A percentile compares a stretch with the other conserved stretches of the same genome.
Conservation (phyloP, 2,797 vertebrate species). For the Oreochromis grahami region DNA sequence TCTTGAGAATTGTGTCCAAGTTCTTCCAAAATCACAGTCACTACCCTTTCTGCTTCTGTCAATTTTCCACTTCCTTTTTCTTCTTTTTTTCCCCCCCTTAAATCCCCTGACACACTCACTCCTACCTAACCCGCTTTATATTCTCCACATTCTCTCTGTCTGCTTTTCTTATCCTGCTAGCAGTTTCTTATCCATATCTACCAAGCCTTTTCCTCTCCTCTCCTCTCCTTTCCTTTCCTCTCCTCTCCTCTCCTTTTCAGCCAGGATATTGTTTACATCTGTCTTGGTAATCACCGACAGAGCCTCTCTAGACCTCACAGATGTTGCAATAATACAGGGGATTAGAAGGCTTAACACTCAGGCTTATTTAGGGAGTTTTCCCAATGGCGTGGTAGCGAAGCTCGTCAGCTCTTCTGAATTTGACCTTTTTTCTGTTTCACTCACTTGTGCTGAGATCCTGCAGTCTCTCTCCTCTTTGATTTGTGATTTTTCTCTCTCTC, state of each 20-base stretch:
- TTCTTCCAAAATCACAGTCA: neutral
- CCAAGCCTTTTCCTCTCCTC: neutral
- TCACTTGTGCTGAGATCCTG: constrained; percentile 36
- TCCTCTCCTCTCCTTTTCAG: constrained; percentile 11
- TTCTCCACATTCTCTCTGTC: constrained; percentile 38
- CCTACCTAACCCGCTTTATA: constrained; percentile 42
- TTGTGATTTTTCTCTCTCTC: neutral
- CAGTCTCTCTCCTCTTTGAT: constrained; percentile 52
- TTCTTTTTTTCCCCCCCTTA: neutral
- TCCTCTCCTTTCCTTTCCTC: neutral
- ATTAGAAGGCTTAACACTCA: constrained; percentile 70
- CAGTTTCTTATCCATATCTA: constrained; percentile 20
- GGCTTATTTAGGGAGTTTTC: constrained; percentile 64
- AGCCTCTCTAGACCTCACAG: constrained; percentile 71
- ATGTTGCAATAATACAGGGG: constrained; percentile 73
- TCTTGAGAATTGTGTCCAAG: neutral
- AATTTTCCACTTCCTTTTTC: constrained; percentile 8
- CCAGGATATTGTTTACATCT: constrained; percentile 71
- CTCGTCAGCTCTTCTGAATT: constrained; percentile 53
- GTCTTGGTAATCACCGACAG: constrained; percentile 65
- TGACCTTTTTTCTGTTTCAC: constrained; percentile 53
- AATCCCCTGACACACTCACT: constrained; percentile 26
- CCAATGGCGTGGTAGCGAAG: constrained; percentile 42
- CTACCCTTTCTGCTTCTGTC: constrained; percentile 12
- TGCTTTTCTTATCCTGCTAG: constrained; percentile 23